These are phyloP conservation scores for Proteles cristata DNA, from an alignment of 2,113 vertebrate genomes.

Conservation along the genomic window DNA sequence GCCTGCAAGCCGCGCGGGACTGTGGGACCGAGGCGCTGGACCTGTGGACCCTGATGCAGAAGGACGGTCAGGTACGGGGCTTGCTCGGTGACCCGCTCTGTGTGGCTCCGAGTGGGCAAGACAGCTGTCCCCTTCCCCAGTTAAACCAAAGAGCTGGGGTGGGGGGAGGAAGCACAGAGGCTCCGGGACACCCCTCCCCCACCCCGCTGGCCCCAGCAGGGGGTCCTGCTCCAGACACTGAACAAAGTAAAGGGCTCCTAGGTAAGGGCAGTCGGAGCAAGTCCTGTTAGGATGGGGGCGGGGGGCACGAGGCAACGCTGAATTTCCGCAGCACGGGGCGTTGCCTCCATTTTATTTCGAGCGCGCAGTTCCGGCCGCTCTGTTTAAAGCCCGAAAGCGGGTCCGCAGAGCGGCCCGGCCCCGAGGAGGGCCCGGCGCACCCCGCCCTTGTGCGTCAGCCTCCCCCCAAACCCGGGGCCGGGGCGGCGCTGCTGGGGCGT, in stretches of 20 bases:
- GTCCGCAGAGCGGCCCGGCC: too few relatives aligned
- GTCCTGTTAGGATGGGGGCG: too few relatives aligned
- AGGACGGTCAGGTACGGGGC: conserved; percentile 88
- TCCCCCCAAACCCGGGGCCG: neutral
- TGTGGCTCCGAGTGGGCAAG: too few relatives aligned
- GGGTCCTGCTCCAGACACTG: neutral
- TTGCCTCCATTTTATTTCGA: neutral
- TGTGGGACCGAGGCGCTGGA: conserved; percentile 90
- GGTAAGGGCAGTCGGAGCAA: neutral
- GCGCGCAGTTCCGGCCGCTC: neutral
- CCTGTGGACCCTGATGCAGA: conserved; percentile 97
- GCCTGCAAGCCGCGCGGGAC: conserved; percentile 88
- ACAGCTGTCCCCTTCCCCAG: neutral
- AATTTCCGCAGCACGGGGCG: neutral
- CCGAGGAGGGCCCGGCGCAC: too few relatives aligned
- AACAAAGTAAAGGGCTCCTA: neutral
- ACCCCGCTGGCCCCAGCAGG: too few relatives aligned
- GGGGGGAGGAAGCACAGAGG: neutral
- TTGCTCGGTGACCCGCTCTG: neutral
- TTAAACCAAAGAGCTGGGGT: neutral
- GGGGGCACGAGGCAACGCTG: too few relatives aligned
- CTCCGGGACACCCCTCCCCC: neutral
- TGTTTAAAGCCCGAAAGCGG: neutral
- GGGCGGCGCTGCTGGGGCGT: neutral
- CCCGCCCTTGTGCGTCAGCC: too few relatives aligned